Conservation (phyloP, 2,113 vertebrate genomes). For the Eonycteris spelaea region DNA sequence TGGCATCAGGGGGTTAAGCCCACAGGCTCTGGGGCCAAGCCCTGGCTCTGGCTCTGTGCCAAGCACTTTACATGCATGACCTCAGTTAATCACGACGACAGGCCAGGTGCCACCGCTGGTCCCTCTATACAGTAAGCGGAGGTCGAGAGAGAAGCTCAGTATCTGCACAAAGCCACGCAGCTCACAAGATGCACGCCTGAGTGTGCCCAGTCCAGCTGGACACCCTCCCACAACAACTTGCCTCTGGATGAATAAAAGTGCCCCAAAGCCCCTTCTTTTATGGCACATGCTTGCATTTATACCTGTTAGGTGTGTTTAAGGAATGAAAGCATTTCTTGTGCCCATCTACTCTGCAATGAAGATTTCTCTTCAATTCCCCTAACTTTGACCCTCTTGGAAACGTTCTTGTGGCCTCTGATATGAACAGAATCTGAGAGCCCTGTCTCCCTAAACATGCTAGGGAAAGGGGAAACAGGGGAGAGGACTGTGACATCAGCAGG, state of each 20-base stretch:
- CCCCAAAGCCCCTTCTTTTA: background rate
- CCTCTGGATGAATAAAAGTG: background rate
- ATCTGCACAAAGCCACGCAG: background rate
- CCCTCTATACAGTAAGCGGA: background rate
- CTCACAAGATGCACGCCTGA: background rate
- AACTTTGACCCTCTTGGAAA: background rate
- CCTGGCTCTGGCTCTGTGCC: background rate
- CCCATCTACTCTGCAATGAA: background rate
- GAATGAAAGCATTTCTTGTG: background rate
- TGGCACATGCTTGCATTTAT: background rate
- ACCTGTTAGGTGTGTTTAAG: background rate
- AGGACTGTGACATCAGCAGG: background rate
- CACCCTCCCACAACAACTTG: background rate
- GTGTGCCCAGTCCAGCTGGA: too few species aligned
- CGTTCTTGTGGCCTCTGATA: background rate
- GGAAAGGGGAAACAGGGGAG: background rate
- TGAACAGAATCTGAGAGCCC: background rate
- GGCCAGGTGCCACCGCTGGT: background rate
- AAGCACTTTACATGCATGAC: background rate
- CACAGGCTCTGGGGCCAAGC: background rate
- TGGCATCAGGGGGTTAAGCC: fast-evolving
- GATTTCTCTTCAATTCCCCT: background rate
- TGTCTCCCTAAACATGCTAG: too few species aligned
- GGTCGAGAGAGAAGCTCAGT: background rate
- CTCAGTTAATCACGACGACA: background rate